phyloP scores from a whole-genome alignment of 1,140 invertebrate species.

The Drosophila tani region DNA sequence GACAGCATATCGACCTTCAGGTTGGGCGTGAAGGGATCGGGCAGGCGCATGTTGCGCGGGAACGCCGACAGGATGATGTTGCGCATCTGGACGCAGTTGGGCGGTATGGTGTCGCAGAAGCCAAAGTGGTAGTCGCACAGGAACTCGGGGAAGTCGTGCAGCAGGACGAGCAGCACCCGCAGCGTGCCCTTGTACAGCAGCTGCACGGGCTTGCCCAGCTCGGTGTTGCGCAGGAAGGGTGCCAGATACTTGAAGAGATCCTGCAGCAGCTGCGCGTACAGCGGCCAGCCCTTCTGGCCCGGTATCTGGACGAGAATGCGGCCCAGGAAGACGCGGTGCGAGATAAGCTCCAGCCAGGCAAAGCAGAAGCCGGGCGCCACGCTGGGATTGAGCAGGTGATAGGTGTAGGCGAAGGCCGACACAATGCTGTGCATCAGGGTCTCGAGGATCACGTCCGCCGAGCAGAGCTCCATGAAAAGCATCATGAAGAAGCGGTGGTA shows the following conservation, averaged over 20 bases:
- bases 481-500: slow-evolving; percentile 99
- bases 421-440: slow-evolving; percentile 86
- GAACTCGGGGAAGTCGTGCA: slow-evolving; percentile 99
- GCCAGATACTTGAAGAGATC: slow-evolving; percentile 98
- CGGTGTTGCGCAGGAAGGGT: slow-evolving; percentile 98
- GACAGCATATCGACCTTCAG: slow-evolving; percentile 97
- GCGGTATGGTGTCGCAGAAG: slow-evolving; percentile 99
- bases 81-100: slow-evolving; percentile 99
- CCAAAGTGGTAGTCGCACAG: slow-evolving; percentile 99
- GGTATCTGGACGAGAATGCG: slow-evolving; percentile 95
- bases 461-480: slow-evolving; percentile 98
- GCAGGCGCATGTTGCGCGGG: slow-evolving; percentile 98
- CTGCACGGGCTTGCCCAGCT: slow-evolving; percentile 96
- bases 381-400: slow-evolving; percentile 96
- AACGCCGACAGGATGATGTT: slow-evolving; percentile 99
- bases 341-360: slow-evolving; percentile 98
- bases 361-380: slow-evolving; percentile 98
- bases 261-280: slow-evolving; percentile 96
- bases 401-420: slow-evolving; percentile 95
- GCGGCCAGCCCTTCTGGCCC: slow-evolving; percentile 93
- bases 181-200: slow-evolving; percentile 98
- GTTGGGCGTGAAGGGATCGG: slow-evolving; percentile 99
- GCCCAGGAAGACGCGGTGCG: slow-evolving; percentile 98
- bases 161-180: slow-evolving; percentile 96
- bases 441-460: slow-evolving; percentile 94